Base-by-base conservation (phyloP, 2,888 invertebrate genomes). In the Vanessa cardui region DNA sequence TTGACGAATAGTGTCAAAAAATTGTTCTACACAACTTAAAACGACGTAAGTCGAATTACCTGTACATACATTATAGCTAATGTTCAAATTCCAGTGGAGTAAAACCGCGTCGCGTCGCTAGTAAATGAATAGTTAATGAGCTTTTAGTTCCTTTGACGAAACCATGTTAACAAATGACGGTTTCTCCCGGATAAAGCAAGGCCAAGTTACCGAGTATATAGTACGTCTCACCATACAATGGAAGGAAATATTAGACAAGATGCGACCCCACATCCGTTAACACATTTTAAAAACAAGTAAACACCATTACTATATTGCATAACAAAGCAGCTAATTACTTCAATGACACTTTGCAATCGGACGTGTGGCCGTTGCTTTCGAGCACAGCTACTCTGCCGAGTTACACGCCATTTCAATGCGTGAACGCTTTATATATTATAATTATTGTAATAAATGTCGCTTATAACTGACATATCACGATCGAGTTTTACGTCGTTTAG, bases 241-340 rank as follows among this genome's bases (percentile, higher is more conserved):
- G 61, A 20, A 71, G 69, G 71, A 71, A 69, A 44, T 58, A 60
- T 64, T 63, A 49, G 54, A 46, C 60, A 39, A 21, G 63, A 64
- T 66, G 44, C 64, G 71, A 69, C 69, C 64, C 62, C 58, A 59
- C 71, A 66, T 71, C 69, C 69, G 66, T 26, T 71, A 63, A 39
- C 39, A 39, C 58, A 61, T 59, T 60, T 56, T 44, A n/a, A 54
- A n/a, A 64, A 68, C 68, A 60, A 54, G 60, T 64, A 59, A 64
- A 64, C 31, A 49, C 61, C 47, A 61, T 68, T 68, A 68, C 62
- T 70, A 54, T 62, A 75, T 74, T 75, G 64, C 54, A 67, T 70
- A 68, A 59, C 45, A 26, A 31, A 31, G 21, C 6, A 20, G 52
- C 12, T 39, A 39, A 39, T 39, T 39, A 39, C 39, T 39, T 39